phyloP scores from a whole-genome alignment of 2,888 invertebrate species.

The Lamellibrachia columna region DNA sequence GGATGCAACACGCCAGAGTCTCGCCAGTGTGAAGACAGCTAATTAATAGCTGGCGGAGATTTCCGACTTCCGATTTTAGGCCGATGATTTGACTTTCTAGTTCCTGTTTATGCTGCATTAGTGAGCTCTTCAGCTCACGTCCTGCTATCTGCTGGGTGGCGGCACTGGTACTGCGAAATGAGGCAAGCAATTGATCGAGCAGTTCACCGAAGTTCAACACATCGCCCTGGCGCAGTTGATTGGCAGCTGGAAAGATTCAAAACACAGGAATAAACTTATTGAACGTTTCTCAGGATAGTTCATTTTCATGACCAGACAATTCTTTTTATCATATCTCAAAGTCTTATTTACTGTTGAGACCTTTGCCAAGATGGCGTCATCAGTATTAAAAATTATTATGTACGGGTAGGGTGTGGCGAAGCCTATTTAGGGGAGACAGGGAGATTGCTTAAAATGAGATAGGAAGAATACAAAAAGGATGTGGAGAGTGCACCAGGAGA shows the following conservation, averaged over 20 bases:
- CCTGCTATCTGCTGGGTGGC: not conserved
- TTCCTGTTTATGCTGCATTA: not conserved
- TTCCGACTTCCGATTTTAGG: not conserved
- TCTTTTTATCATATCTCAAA: no score
- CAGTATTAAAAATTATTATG: no score
- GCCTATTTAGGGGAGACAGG: no score
- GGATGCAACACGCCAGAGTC: not conserved
- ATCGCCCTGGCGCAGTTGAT: not conserved
- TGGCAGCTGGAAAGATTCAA: not conserved
- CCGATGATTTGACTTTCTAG: not conserved
- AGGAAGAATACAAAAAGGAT: no score
- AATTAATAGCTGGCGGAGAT: not conserved
- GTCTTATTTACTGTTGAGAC: no score
- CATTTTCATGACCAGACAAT: no score
- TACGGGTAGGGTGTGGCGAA: no score
- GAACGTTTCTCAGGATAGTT: not conserved
- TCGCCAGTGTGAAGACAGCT: not conserved
- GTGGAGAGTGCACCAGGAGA: no score
- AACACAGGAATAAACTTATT: not conserved
- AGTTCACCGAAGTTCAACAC: not conserved
- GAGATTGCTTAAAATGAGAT: no score
- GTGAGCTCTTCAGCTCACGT: not conserved
- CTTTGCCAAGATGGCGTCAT: no score
- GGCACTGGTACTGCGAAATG: not conserved
- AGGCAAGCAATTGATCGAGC: not conserved